Evolutionary conservation across 2,797 vertebrate genomes (phyloP).

Genomic region (Astyanax mexicanus): DNA sequence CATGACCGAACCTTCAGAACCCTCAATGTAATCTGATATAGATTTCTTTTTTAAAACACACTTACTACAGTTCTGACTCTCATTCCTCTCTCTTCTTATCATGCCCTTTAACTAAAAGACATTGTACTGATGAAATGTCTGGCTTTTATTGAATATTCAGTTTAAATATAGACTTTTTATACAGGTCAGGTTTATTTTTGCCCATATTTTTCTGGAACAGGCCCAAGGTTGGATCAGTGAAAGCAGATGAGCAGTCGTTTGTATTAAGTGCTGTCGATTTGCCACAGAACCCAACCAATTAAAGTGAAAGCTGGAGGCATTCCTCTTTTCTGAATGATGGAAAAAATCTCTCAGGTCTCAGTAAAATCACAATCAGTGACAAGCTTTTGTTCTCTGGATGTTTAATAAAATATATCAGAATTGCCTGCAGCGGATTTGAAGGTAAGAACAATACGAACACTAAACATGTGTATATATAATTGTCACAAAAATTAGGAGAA

Average conservation of each 20-base stretch:
- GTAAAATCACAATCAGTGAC: slow-evolving; percentile 24
- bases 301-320: slow-evolving; percentile 51
- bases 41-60: slow-evolving; percentile 9
- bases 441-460: slow-evolving; percentile 22
- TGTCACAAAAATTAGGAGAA: not conserved
- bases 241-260: slow-evolving; percentile 48
- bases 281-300: slow-evolving; percentile 55
- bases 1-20: not conserved
- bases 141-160: slow-evolving; percentile 33
- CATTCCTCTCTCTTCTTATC: not conserved
- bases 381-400: slow-evolving; percentile 2
- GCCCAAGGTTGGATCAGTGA: slow-evolving; percentile 45
- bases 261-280: slow-evolving; percentile 51
- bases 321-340: slow-evolving; percentile 26
- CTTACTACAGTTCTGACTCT: not conserved
- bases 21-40: slow-evolving; percentile 1
- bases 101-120: slow-evolving; percentile 39
- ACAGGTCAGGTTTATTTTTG: slow-evolving; percentile 58
- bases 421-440: not conserved
- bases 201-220: slow-evolving; percentile 56
- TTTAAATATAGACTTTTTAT: slow-evolving; percentile 51
- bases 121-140: slow-evolving; percentile 28
- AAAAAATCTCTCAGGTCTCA: slow-evolving; percentile 34
- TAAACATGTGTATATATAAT: slow-evolving; percentile 4
- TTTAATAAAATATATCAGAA: slow-evolving; percentile 16